These are phyloP conservation scores for Pelvicachromis taeniatus DNA, from an alignment of 2,113 vertebrate genomes.

Conservation along the genomic window DNA sequence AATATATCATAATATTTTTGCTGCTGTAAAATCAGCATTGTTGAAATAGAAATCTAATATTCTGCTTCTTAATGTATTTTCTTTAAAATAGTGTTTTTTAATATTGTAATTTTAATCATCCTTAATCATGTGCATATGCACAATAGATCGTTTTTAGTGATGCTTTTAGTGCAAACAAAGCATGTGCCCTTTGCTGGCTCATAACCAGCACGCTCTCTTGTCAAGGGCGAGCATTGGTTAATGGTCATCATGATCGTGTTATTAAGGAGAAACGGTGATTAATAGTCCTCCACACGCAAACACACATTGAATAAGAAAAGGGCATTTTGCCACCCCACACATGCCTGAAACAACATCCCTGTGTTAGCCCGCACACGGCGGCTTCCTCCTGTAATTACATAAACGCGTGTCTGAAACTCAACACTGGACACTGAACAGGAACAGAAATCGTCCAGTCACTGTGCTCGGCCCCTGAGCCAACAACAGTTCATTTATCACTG, in stretches of 20 bases:
- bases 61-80: neutral
- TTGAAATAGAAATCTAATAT: neutral
- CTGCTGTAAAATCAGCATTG: neutral
- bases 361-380: neutral
- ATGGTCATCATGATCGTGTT: neutral
- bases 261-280: neutral
- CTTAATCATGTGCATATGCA: neutral
- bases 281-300: accelerated
- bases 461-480: neutral
- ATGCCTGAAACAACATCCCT: conserved; percentile 22
- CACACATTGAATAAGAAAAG: neutral
- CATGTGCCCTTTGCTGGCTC: neutral
- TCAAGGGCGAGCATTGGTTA: neutral
- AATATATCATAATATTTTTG: neutral
- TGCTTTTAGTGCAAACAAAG: neutral
- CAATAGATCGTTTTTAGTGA: accelerated
- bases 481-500: neutral
- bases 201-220: accelerated
- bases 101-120: accelerated
- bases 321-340: neutral
- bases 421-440: neutral
- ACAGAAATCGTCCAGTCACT: conserved; percentile 1
- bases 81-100: neutral
- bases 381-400: conserved; percentile 49
- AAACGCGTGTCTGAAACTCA: neutral